Evolutionary conservation across 2,113 vertebrate genomes (phyloP).

Genomic region (Cheirogaleus medius): DNA sequence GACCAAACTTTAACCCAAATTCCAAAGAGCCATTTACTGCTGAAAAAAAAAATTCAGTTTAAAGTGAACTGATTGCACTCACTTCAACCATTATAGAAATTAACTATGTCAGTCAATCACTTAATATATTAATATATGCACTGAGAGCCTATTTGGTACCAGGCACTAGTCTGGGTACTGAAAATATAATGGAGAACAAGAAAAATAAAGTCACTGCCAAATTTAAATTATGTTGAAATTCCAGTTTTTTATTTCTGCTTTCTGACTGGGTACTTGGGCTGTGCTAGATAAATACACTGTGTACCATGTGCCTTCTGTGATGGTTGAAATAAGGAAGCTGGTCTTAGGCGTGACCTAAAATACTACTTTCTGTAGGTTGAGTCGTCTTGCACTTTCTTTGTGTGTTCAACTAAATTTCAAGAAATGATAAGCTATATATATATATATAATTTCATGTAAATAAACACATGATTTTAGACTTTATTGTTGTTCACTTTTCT

Average conservation of each 20-base stretch:
- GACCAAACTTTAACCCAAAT: neutral
- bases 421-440: no score
- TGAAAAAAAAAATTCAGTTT: neutral
- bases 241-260: neutral
- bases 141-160: no score
- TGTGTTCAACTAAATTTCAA: neutral
- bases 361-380: neutral
- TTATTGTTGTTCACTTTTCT: neutral
- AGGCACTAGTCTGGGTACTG: neutral
- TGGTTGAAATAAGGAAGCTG: neutral
- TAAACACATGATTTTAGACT: neutral
- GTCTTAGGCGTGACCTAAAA: neutral
- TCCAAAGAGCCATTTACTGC: neutral
- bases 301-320: neutral
- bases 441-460: neutral
- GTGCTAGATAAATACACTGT: rapidly evolving
- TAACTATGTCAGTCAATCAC: neutral
- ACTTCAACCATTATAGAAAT: neutral
- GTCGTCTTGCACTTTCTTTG: neutral
- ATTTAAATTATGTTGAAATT: neutral
- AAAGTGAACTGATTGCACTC: neutral
- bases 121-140: neutral
- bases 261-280: neutral
- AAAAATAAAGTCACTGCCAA: neutral
- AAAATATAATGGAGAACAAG: neutral